Percentiles rank a stretch among this genome's conserved stretches.
These are phyloP conservation scores for Pseudorectes ferrugineus DNA, from an alignment of 2,113 vertebrate species.

Conservation along the genomic window DNA sequence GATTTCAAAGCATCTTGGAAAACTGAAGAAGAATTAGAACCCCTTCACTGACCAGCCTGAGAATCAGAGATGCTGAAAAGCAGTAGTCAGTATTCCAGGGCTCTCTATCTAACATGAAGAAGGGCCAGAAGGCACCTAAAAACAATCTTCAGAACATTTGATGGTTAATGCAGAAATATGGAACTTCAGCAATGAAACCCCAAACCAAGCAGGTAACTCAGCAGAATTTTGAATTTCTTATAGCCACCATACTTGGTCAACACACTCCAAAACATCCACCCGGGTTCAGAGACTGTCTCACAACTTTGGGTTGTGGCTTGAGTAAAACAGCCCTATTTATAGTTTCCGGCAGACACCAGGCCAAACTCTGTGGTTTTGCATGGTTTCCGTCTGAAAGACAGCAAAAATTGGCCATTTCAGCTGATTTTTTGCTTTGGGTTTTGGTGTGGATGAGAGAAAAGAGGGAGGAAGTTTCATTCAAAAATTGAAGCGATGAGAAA, in stretches of 20 bases:
- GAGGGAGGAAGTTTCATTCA: constrained; percentile 31
- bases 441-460: constrained; percentile 1
- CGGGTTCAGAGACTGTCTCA: constrained; percentile 13
- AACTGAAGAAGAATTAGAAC: background rate
- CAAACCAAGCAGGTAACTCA: constrained; percentile 24
- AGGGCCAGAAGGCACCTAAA: background rate
- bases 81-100: background rate
- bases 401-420: constrained; percentile 38
- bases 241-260: background rate
- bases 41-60: background rate
- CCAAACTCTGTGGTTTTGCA: constrained; percentile 49
- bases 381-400: constrained; percentile 36
- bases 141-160: background rate
- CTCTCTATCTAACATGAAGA: background rate
- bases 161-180: background rate
- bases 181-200: background rate
- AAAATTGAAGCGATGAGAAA: constrained; percentile 8
- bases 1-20: background rate
- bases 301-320: constrained; percentile 47
- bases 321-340: constrained; percentile 34
- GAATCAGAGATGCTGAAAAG: background rate
- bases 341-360: constrained; percentile 19
- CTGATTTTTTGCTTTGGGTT: constrained; percentile 43
- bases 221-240: constrained; percentile 12
- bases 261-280: background rate